Evolutionary conservation across 2,797 vertebrate genomes (phyloP).

Genomic region (Bovichtus diacanthus): DNA sequence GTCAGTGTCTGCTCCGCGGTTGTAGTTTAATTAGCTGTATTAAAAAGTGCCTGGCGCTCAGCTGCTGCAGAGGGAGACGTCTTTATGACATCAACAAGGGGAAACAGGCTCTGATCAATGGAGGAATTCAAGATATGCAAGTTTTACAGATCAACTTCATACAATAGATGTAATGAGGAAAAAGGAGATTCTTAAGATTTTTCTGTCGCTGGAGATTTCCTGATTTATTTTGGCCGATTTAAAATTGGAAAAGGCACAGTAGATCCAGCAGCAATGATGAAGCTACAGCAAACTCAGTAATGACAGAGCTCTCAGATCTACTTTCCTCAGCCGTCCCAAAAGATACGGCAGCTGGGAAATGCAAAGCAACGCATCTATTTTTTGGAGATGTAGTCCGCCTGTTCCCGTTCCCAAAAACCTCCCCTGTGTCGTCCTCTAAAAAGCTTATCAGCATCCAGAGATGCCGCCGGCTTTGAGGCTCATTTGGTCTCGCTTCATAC

Average conservation of each 20-base stretch:
- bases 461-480: slow-evolving; percentile 63
- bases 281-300: slow-evolving; percentile 42
- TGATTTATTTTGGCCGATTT: slow-evolving; percentile 52
- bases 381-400: slow-evolving; percentile 46
- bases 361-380: slow-evolving; percentile 55
- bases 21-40: not conserved
- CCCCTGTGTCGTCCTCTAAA: slow-evolving; percentile 53
- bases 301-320: slow-evolving; percentile 57
- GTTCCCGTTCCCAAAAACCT: slow-evolving; percentile 57
- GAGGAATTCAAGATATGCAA: slow-evolving; percentile 1
- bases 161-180: slow-evolving; percentile 23
- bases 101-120: slow-evolving; percentile 8
- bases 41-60: not conserved
- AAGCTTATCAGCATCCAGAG: slow-evolving; percentile 68
- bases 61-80: not conserved
- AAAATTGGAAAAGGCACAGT: slow-evolving; percentile 36
- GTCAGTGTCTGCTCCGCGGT: not conserved
- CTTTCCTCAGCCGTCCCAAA: slow-evolving; percentile 39
- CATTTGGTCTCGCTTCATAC: slow-evolving; percentile 69
- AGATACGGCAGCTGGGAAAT: slow-evolving; percentile 52
- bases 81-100: slow-evolving; percentile 7
- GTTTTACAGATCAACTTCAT: slow-evolving; percentile 17
- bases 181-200: slow-evolving; percentile 21
- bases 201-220: slow-evolving; percentile 18
- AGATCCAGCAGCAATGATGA: slow-evolving; percentile 40